These are phyloP conservation scores for Pteromalus puparum DNA, from an alignment of 1,140 invertebrate species.

Conservation along the genomic window DNA sequence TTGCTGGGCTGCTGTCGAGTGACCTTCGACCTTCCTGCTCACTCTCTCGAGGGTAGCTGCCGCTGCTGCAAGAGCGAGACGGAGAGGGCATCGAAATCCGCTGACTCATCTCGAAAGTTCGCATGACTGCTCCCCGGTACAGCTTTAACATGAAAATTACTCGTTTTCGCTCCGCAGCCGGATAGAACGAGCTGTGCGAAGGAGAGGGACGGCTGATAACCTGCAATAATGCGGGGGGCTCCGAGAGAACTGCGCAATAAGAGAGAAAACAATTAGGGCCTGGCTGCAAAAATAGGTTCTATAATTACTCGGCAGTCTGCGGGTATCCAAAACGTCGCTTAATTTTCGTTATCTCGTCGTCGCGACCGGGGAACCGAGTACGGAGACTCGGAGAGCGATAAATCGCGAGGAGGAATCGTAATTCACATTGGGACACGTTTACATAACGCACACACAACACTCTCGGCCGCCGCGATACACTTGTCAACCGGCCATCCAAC, in stretches of 20 bases:
- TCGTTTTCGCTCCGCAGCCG: conserved; percentile 56
- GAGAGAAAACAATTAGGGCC: conserved; percentile 57
- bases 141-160: conserved; percentile 64
- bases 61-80: background rate
- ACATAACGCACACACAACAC: background rate
- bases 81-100: conserved; percentile 53
- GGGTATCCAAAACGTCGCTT: background rate
- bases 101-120: conserved; percentile 60
- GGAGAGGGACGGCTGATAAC: conserved; percentile 44
- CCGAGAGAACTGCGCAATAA: background rate
- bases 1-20: conserved; percentile 3
- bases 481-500: conserved; percentile 15
- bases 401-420: background rate
- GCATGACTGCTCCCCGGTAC: conserved; percentile 60
- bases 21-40: conserved; percentile 49
- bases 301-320: background rate
- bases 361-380: background rate
- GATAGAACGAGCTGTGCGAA: conserved; percentile 48
- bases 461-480: background rate
- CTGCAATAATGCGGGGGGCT: conserved; percentile 25
- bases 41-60: conserved; percentile 48
- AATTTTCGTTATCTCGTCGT: background rate
- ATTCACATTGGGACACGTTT: conserved; percentile 10
- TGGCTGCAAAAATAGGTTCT: conserved; percentile 54
- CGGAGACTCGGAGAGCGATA: no score